Base-by-base conservation (phyloP, 2,888 invertebrate species). In the Drosophila dives region DNA sequence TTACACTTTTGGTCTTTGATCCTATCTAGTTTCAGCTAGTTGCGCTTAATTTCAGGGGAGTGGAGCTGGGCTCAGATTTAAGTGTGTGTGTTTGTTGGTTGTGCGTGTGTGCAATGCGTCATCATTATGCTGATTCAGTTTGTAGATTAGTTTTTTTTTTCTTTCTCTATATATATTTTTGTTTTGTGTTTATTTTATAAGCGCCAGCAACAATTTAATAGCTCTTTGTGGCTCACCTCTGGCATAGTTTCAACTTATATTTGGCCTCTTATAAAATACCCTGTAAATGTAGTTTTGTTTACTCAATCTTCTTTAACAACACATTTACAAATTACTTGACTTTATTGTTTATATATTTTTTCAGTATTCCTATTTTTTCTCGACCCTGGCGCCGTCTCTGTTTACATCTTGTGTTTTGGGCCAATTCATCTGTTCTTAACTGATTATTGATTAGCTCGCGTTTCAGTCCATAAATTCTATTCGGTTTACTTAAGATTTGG, bases 11-110 rank as follows among this genome's bases (percentile, higher is more conserved):
- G 61, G 56, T 53, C 67, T 81, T 68, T 63, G 72, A 71, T 64
- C 66, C 56, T 79, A 87, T 84, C 82, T 77, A 68, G 72, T 77
- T 79, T 68, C 29, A 17, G 36, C 34, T 54, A 26, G 55, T 20
- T 23, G 34, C n/a, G 34, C 42, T 42, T 67, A 26, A 66, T 42
- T 49, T 23, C 32, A 38, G 50, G n/a, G 40, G 59, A 36, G 38
- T 36, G 36, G 45, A 49, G 36, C 49, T 40, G 29, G 26, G 64
- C 56, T 67, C 10, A 49, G 67, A 11, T 54, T 54, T 38, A 23
- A 6, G 5, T 36, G 50, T 58, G 42, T 50, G 55, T 36, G 33
- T 29, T 29, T 34, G 32, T 4, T 15, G 2, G 15, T 23, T 29
- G 34, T 56, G 67, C 42, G 66, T 53, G 59, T 38, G 8, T 32